Percentiles rank a stretch among this genome's conserved stretches.
Conservation (phyloP, 2,888 invertebrate genomes). For the Colostygia pectinataria region DNA sequence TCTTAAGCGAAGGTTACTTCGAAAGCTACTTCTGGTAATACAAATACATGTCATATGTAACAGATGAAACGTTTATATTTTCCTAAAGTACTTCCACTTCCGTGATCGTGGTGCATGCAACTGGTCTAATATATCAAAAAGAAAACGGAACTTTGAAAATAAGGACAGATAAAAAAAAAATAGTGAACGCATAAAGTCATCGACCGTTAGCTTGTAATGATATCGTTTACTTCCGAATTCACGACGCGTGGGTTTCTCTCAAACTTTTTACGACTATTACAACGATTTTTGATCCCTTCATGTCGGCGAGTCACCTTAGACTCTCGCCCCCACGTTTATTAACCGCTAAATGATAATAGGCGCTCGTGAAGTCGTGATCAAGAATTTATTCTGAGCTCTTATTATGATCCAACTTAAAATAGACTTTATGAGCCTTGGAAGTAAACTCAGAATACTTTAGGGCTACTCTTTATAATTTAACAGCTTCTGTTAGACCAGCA, state of each 20-base stretch:
- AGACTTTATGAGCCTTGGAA: background rate
- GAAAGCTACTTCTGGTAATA: too few species aligned
- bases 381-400: slow-evolving; percentile 54
- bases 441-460: too few species aligned
- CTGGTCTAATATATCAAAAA: too few species aligned
- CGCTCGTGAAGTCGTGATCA: slow-evolving; percentile 62
- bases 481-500: too few species aligned
- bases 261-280: slow-evolving; percentile 78
- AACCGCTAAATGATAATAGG: slow-evolving; percentile 75
- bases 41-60: too few species aligned
- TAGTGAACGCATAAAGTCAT: slow-evolving; percentile 9
- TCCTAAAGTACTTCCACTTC: too few species aligned
- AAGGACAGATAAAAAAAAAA: too few species aligned
- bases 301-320: slow-evolving; percentile 62
- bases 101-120: too few species aligned
- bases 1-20: background rate
- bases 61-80: too few species aligned
- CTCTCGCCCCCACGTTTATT: slow-evolving; percentile 68
- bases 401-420: slow-evolving; percentile 11
- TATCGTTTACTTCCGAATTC: slow-evolving; percentile 70
- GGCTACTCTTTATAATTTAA: too few species aligned
- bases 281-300: slow-evolving; percentile 72
- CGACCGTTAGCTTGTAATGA: slow-evolving; percentile 50
- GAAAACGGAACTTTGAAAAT: too few species aligned
- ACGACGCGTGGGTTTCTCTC: slow-evolving; percentile 67